phyloP scores from a whole-genome alignment of 2,113 vertebrate genomes.

The Fulmarus glacialis region DNA sequence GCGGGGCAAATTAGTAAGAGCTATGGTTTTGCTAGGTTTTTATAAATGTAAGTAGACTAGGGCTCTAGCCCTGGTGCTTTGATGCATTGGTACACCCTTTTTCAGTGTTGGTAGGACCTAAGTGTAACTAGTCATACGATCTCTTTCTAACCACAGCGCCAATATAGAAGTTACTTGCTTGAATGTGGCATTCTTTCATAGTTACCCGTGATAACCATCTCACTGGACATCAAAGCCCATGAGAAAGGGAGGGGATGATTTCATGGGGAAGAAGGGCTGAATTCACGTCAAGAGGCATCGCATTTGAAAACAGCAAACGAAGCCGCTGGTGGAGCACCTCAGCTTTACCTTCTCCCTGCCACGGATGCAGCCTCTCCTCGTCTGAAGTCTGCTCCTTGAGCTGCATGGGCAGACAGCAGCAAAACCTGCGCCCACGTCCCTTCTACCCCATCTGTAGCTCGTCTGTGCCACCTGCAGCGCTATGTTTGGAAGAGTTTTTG shows the following conservation, averaged over 20 bases:
- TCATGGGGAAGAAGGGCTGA: background rate
- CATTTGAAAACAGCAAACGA: background rate
- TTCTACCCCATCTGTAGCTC: background rate
- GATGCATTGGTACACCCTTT: background rate
- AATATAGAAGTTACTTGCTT: rapidly evolving
- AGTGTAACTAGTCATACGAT: background rate
- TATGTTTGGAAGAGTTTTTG: background rate
- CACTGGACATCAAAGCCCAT: background rate
- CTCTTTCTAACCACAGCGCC: background rate
- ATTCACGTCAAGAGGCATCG: background rate
- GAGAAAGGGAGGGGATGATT: background rate
- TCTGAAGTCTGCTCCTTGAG: background rate
- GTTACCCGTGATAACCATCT: background rate
- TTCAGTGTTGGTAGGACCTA: too few relatives aligned
- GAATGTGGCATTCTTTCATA: background rate
- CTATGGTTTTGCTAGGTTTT: background rate
- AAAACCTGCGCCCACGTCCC: background rate
- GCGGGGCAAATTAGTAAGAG: rapidly evolving
- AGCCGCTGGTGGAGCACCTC: background rate
- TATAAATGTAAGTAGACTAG: rapidly evolving
- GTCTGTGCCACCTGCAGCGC: constrained; percentile 22
- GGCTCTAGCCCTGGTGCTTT: background rate
- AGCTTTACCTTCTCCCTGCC: background rate
- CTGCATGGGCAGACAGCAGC: background rate
- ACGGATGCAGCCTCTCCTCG: rapidly evolving